Evolutionary conservation across 2,113 vertebrate species (phyloP).

Genomic region (Lagopus leucura): DNA sequence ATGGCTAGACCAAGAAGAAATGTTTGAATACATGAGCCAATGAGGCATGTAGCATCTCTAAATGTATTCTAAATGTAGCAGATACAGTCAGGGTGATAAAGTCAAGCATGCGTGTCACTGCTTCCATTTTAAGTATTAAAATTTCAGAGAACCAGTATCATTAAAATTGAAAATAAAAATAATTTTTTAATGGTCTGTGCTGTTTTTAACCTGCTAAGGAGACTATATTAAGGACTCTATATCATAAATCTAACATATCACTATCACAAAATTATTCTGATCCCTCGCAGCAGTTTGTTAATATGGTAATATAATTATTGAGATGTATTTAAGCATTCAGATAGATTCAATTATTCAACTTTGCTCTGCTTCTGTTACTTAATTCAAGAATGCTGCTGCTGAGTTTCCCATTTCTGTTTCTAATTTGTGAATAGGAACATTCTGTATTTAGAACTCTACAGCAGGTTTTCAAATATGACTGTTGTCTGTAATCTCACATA

Average conservation of each 20-base stretch:
- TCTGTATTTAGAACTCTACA: background rate
- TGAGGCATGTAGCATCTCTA: rapidly evolving
- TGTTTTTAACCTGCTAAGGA: background rate
- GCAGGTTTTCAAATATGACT: conserved; percentile 22
- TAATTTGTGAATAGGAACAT: background rate
- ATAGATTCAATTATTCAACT: background rate
- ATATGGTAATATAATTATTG: background rate
- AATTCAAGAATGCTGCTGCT: background rate
- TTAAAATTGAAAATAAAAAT: background rate
- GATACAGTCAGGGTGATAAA: background rate
- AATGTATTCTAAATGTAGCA: background rate
- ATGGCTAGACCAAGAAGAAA: background rate
- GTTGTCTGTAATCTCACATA: background rate
- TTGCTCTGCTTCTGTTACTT: background rate
- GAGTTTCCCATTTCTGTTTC: background rate
- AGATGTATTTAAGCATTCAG: background rate
- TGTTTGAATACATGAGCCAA: background rate
- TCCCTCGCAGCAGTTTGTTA: background rate
- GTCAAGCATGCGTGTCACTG: background rate
- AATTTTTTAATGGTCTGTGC: background rate
- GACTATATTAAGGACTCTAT: background rate
- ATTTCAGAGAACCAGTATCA: background rate
- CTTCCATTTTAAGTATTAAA: background rate
- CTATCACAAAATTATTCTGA: background rate
- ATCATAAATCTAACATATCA: background rate